Conservation (phyloP, 2,113 vertebrate species). For the Ceyx margarethae region DNA sequence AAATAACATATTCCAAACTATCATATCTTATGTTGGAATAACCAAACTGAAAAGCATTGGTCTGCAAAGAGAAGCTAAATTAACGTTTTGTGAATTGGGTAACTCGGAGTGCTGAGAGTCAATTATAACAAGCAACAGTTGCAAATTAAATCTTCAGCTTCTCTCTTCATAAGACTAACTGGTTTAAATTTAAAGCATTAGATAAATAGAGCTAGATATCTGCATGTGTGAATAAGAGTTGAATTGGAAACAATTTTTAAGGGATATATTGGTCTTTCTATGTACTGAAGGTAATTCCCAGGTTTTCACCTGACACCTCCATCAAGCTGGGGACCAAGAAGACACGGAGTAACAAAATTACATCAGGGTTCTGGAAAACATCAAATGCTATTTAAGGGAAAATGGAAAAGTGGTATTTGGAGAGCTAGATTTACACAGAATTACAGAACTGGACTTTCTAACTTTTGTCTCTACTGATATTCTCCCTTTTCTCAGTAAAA, state of each 20-base stretch:
- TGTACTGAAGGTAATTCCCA: background rate
- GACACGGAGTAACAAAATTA: background rate
- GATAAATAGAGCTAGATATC: slow-evolving; percentile 6
- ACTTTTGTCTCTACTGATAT: slow-evolving; percentile 31
- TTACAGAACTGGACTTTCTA: slow-evolving; percentile 7
- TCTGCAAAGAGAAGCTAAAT: background rate
- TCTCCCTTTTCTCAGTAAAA: background rate
- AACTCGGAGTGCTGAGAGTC: slow-evolving; percentile 38
- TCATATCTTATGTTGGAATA: background rate
- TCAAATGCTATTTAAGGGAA: background rate
- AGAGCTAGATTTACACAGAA: background rate
- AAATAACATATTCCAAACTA: background rate
- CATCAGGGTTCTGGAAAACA: background rate
- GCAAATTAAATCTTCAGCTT: slow-evolving; percentile 7
- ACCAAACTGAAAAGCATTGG: background rate
- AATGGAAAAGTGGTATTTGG: background rate
- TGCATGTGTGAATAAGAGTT: background rate
- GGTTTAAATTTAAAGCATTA: slow-evolving; percentile 30
- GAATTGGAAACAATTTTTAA: background rate
- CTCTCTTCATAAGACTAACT: background rate
- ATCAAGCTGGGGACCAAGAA: background rate
- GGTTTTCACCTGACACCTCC: background rate
- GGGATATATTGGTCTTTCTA: background rate
- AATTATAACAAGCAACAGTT: slow-evolving; percentile 17
- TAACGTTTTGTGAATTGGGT: slow-evolving; percentile 15